Conservation (phyloP, 2,888 invertebrate genomes). For the Scelioninae gen. 2 region DNA sequence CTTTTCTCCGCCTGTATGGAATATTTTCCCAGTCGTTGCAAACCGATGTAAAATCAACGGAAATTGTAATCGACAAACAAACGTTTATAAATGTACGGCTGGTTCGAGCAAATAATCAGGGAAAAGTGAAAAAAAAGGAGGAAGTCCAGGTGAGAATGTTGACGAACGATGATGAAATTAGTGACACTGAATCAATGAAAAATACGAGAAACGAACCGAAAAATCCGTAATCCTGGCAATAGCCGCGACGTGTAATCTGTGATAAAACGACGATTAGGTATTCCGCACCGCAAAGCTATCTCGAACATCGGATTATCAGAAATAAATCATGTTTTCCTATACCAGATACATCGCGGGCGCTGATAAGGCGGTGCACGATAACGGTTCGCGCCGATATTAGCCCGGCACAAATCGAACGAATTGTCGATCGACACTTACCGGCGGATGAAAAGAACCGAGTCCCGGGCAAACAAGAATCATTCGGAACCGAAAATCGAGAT, state of each 20-base stretch:
- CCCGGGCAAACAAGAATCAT: slow-evolving; percentile 32
- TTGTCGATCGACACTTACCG: slow-evolving; percentile 53
- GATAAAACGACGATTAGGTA: slow-evolving; percentile 71
- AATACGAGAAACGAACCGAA: slow-evolving; percentile 60
- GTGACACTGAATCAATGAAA: slow-evolving; percentile 49
- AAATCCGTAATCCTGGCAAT: slow-evolving; percentile 73
- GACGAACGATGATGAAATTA: slow-evolving; percentile 47
- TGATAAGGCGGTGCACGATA: slow-evolving; percentile 67
- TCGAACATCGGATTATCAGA: slow-evolving; percentile 73
- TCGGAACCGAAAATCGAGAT: slow-evolving; percentile 32
- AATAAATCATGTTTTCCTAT: slow-evolving; percentile 75
- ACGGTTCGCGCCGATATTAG: slow-evolving; percentile 60
- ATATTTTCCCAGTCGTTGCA: too few relatives aligned
- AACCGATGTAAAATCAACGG: too few relatives aligned
- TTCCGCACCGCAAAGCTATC: slow-evolving; percentile 72
- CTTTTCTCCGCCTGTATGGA: too few relatives aligned
- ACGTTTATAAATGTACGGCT: too few relatives aligned
- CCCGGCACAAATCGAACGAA: slow-evolving; percentile 69
- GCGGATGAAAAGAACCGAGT: slow-evolving; percentile 51
- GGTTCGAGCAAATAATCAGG: too few relatives aligned
- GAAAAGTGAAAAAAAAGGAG: too few relatives aligned
- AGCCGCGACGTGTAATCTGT: slow-evolving; percentile 72
- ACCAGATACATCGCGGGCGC: slow-evolving; percentile 62
- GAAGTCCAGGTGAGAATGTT: slow-evolving; percentile 16
- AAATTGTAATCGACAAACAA: too few relatives aligned